Base-by-base conservation (phyloP, 2,797 vertebrate species). In the Tamandua tetradactyla region DNA sequence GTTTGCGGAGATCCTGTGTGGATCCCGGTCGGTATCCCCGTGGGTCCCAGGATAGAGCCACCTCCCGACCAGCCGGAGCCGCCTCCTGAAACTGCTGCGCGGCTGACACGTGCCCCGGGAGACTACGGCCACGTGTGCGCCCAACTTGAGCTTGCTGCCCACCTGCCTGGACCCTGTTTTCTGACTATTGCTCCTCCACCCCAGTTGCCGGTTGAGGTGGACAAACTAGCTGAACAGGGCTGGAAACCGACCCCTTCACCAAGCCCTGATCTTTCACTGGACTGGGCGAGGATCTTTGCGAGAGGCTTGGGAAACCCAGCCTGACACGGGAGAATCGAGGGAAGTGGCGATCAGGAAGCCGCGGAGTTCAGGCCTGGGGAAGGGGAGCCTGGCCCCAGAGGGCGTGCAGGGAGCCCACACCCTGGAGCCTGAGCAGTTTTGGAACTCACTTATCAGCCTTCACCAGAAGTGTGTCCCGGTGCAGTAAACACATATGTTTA, bases 121-220 rank as follows among this genome's bases (percentile, higher is more conserved):
- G 37, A 52, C 79, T 62, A 57, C 55, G 79, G 95, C 96, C 95
- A 97, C 96, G 94, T 97, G 97, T 83, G 87, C 79, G 57, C 68
- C 64, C 74, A 37, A 30, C 80, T 75, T 37, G 32, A 66, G 76
- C 80, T 27, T 27, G 23, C 64, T 32, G 64, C 57, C 59, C 4
- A 32, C 61, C 2, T 9, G 82, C n/a, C 62, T 0, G 37, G 35
- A 59, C 44, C 14, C 85, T 14, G 35, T 30, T 4, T 35, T 57
- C 42, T 37, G 15, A 4, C 9, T 20, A 35, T n/a, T 72, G 66
- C n/a, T 7, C 6, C 22, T 49, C 20, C 47, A 30, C 40, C 15
- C 72, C 32, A 25, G 10, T 68, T 22, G n/a, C 42, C 8, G n/a
- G 15, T 62, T 72, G 14, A 35, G 27, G 18, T 69, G 74, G 74